Percentiles rank a stretch among this genome's conserved stretches.
Conservation (phyloP, 2,888 invertebrate genomes). For the Orchestes rusci region DNA sequence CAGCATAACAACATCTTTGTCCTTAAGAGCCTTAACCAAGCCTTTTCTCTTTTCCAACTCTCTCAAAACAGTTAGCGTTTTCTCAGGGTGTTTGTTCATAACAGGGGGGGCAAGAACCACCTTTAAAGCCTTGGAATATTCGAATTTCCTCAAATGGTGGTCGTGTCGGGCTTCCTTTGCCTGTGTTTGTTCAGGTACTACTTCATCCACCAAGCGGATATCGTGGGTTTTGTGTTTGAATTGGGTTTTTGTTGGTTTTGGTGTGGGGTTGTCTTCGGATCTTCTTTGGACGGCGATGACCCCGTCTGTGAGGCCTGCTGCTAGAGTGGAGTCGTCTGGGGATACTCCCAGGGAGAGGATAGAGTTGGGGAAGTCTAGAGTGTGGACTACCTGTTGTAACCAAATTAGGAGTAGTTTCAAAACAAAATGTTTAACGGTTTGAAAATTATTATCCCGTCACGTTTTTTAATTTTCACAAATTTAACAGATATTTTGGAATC, state of each 20-base stretch:
- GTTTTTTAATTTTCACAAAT: too few species aligned
- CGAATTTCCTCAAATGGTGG: constrained; percentile 65
- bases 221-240: constrained; percentile 44
- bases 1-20: constrained; percentile 61
- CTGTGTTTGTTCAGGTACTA: constrained; percentile 44
- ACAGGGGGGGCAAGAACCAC: constrained; percentile 56
- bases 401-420: background rate
- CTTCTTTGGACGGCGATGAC: constrained; percentile 78
- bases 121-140: constrained; percentile 74
- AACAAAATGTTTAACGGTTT: too few species aligned
- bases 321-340: constrained; percentile 72
- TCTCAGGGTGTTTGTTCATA: constrained; percentile 62
- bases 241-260: constrained; percentile 47
- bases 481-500: too few species aligned
- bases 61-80: constrained; percentile 72
- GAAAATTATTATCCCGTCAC: too few species aligned
- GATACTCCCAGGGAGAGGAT: constrained; percentile 78
- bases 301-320: constrained; percentile 90
- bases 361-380: constrained; percentile 84
- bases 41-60: constrained; percentile 81
- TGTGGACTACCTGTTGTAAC: constrained; percentile 60
- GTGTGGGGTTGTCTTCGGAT: constrained; percentile 49
- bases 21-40: constrained; percentile 66
- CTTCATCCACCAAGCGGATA: constrained; percentile 45
- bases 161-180: constrained; percentile 57